Conservation (phyloP, 2,888 invertebrate species). For the Opisthograptis luteolata region DNA sequence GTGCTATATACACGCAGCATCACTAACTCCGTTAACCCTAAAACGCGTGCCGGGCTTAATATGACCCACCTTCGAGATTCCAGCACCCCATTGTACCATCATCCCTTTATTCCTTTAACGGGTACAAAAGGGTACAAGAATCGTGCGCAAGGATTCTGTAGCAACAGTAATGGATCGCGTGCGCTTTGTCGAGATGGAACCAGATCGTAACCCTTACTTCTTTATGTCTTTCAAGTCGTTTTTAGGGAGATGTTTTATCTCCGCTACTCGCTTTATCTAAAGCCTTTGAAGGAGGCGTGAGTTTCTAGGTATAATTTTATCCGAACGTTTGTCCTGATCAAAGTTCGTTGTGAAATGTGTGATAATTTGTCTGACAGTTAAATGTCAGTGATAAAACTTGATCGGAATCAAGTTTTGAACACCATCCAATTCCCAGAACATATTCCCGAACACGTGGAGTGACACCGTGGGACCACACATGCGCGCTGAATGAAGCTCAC, state of each 20-base stretch:
- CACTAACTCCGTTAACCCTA: constrained; percentile 67
- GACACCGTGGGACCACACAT: constrained; percentile 79
- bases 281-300: constrained; percentile 35
- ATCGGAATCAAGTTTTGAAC: constrained; percentile 58
- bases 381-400: constrained; percentile 23
- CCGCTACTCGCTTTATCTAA: constrained; percentile 32
- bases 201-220: constrained; percentile 63
- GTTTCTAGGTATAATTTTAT: constrained; percentile 32
- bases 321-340: constrained; percentile 21
- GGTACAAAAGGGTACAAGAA: constrained; percentile 69
- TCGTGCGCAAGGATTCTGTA: constrained; percentile 78
- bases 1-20: constrained; percentile 74
- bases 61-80: constrained; percentile 64
- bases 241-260: constrained; percentile 39
- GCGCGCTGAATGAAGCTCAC: constrained; percentile 59
- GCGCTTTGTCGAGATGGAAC: constrained; percentile 71
- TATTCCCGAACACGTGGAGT: constrained; percentile 60
- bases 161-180: constrained; percentile 62
- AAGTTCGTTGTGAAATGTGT: constrained; percentile 19
- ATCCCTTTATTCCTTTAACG: constrained; percentile 65
- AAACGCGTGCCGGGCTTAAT: constrained; percentile 78
- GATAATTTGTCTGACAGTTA: constrained; percentile 4
- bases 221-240: constrained; percentile 49
- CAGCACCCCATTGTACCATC: constrained; percentile 59
- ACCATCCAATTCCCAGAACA: constrained; percentile 58